Evolutionary conservation across 2,113 vertebrate genomes (phyloP), one percentile per base, ranked within the genome.

Genomic region (Eptesicus fuscus): DNA sequence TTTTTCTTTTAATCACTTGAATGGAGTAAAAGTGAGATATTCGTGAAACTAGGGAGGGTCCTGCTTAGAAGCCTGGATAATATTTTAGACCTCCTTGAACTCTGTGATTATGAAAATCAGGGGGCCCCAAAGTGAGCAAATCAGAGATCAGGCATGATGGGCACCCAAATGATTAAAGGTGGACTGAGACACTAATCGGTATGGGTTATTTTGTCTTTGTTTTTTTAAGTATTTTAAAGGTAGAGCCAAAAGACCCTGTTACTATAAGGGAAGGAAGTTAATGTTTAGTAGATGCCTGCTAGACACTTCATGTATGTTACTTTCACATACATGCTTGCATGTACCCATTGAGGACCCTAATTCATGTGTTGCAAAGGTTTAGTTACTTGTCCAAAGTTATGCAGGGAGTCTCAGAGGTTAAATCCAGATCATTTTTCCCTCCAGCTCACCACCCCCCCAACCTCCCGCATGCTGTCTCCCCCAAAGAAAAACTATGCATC

Each of bases 1-100:
- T 70, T n/a, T 92, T 83, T 69, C 4, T 82, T 65, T 95, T 78
- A 79, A 35, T 83, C 56, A 88, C 70, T 80, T 67, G 51, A 90
- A n/a, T 84, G 59, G 32, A 78, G 42, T 83, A 76, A 37, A 65
- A 80, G 32, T 78, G 49, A 92, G 61, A 56, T 74, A 76, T 35
- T 22, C 17, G 23, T 78, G 47, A 7, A 56, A 59, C 23, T 25
- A 59, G 32, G 61, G 73, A 78, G 18, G 59, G 2, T 70, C 18
- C 49, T 71, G 2, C 13, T 28, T 85, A 49, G 59, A 93, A 82
- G 37, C 30, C 23, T 71, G 63, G 23, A 25, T 76, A 35, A 32
- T 88, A 87, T 49, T 96, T 94, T 74, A 44, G 56, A 61, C 25
- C 1, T 42, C 37, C 35, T 22, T 88, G 40, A 59, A 40, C 53